Conservation (phyloP, 2,797 vertebrate species). For the Odontamblyopus rebecca region DNA sequence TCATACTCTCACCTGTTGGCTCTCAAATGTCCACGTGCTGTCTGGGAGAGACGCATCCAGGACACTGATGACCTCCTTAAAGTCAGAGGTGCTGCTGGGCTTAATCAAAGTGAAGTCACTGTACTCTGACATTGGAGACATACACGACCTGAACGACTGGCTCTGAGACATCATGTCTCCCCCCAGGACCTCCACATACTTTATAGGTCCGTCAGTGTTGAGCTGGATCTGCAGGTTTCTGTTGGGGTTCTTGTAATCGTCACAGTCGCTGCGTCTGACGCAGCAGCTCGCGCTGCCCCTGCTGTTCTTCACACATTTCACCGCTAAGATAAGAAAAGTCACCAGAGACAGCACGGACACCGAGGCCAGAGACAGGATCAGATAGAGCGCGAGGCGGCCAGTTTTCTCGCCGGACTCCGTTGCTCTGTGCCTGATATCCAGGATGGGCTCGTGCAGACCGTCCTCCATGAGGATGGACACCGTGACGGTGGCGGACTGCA, state of each 20-base stretch:
- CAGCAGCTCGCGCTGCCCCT: no score
- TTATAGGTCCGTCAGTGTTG: slow-evolving; percentile 70
- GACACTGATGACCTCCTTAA: slow-evolving; percentile 27
- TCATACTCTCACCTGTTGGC: slow-evolving; percentile 46
- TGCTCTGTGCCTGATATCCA: slow-evolving; percentile 43
- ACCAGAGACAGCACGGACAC: no score
- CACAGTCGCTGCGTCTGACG: no score
- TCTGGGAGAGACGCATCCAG: slow-evolving; percentile 60
- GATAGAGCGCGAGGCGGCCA: slow-evolving; percentile 8
- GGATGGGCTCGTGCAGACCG: slow-evolving; percentile 52
- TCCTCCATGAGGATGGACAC: slow-evolving; percentile 57
- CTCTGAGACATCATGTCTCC: slow-evolving; percentile 41
- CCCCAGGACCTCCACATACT: slow-evolving; percentile 68
- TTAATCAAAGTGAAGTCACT: slow-evolving; percentile 39
- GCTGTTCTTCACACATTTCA: no score
- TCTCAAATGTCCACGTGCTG: slow-evolving; percentile 57
- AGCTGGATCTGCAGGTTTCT: slow-evolving; percentile 60
- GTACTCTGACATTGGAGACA: no score
- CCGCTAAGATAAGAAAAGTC: no score
- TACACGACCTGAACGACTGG: no score
- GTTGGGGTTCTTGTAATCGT: no score
- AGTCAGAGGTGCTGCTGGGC: slow-evolving; percentile 62
- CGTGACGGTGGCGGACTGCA: slow-evolving; percentile 55
- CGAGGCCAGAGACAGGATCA: no score
- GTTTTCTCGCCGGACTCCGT: slow-evolving; percentile 40